A percentile compares a stretch with the other conserved stretches of the same genome.
phyloP scores from a whole-genome alignment of 2,113 vertebrate species.

The Lophotis ruficrista region DNA sequence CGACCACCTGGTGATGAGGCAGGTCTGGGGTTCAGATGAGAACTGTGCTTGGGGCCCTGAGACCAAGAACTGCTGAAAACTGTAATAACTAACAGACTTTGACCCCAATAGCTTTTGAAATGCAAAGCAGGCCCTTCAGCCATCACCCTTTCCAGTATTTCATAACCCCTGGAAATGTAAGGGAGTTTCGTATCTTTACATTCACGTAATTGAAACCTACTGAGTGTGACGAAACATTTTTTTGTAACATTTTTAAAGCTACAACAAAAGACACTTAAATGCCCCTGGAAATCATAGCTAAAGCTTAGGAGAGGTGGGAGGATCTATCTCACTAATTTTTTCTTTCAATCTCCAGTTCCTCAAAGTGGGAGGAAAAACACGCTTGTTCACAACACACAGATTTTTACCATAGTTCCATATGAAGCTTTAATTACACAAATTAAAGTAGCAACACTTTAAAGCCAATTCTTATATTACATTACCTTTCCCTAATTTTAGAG shows the following conservation, averaged over 20 bases:
- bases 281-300: neutral
- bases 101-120: slow-evolving; percentile 11
- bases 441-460: neutral
- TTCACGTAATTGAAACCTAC: neutral
- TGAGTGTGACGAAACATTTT: neutral
- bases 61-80: neutral
- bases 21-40: neutral
- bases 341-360: neutral
- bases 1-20: neutral
- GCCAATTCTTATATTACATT: neutral
- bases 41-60: neutral
- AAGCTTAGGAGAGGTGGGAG: neutral
- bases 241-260: neutral
- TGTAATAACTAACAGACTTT: slow-evolving; percentile 33
- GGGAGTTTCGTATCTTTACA: rapidly evolving
- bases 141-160: neutral
- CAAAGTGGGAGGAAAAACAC: neutral
- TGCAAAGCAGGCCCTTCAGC: slow-evolving; percentile 2
- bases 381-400: neutral
- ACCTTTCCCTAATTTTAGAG: neutral
- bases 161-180: neutral
- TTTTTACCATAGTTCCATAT: neutral
- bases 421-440: neutral
- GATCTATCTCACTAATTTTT: neutral
- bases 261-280: neutral